phyloP scores from a whole-genome alignment of 2,888 invertebrate species.

The Eueremaeus valkanovi region DNA sequence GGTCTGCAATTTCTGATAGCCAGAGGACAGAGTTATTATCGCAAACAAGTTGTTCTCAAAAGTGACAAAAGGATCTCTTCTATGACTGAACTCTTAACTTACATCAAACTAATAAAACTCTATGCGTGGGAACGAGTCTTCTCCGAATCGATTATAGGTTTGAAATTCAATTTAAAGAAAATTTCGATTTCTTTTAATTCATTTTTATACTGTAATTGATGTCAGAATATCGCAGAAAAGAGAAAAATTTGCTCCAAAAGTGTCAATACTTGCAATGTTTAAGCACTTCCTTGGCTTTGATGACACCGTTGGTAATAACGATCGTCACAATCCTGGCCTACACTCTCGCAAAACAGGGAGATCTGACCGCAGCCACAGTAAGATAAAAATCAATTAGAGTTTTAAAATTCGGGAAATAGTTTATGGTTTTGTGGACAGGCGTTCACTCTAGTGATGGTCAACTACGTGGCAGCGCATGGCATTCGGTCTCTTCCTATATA shows the following conservation, averaged over 20 bases:
- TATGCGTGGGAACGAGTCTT: slow-evolving; percentile 64
- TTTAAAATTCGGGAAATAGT: not conserved
- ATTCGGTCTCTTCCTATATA: slow-evolving; percentile 45
- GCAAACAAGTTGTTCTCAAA: slow-evolving; percentile 50
- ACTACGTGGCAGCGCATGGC: slow-evolving; percentile 46
- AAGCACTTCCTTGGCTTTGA: slow-evolving; percentile 60
- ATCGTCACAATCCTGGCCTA: slow-evolving; percentile 61
- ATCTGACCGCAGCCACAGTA: slow-evolving; percentile 62
- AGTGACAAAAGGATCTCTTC: slow-evolving; percentile 56
- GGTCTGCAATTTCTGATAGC: slow-evolving; percentile 56
- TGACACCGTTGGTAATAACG: slow-evolving; percentile 61
- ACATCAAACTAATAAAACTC: slow-evolving; percentile 63
- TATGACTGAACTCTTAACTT: slow-evolving; percentile 60
- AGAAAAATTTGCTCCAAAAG: slow-evolving; percentile 51
- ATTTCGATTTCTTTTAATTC: not conserved
- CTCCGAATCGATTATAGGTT: slow-evolving; percentile 55
- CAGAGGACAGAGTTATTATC: slow-evolving; percentile 53
- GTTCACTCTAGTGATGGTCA: slow-evolving; percentile 47
- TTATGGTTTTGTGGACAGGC: slow-evolving; percentile 45
- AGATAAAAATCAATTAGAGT: slow-evolving; percentile 39
- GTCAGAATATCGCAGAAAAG: slow-evolving; percentile 3
- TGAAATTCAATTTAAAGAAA: slow-evolving; percentile 18
- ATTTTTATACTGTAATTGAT: not conserved
- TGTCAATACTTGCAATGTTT: slow-evolving; percentile 61
- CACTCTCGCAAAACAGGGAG: slow-evolving; percentile 56